Evolutionary conservation across 1,140 invertebrate species (phyloP), one percentile per base, ranked within the genome.

Genomic region (Hypothenemus hampei): DNA sequence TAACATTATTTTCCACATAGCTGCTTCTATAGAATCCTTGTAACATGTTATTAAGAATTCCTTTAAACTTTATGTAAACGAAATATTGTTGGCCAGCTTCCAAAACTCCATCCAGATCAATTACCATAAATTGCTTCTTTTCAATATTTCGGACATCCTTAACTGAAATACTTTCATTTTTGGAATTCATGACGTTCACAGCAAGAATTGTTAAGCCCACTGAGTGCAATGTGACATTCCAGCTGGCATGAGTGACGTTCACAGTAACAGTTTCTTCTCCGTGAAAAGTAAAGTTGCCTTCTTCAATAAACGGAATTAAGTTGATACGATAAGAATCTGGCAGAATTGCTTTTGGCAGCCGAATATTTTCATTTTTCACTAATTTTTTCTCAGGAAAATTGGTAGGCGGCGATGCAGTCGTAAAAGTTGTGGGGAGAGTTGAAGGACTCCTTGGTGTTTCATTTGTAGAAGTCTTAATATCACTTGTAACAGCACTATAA

Each of bases 1-100:
- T 85, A 26, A 83, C 76, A 59, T 81, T 83, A 21, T 77, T 76
- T 24, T 80, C 77, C 58, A 76, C 79, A 65, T 94, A 94, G 1
- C 84, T 88, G 72, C 89, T 93, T 55, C 87, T 78, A 67, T 95
- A 96, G 69, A 95, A 93, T 15, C 91, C 92, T 62, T 87, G 81
- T 22, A 93, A 70, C 57, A 86, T 79, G 63, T 91, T 83, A 64
- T 85, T 85, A 1, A 92, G 71, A 16, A 79, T 71, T 3, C 88
- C 88, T 1, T 75, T 73, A 63, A 84, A 93, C 24, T 78, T 78
- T 37, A 93, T 79, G 54, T 78, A 70, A 35, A 93, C 67, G 11
- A 80, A 70, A 67, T 92, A 93, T 48, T 77, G 71, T 29, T 72
- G 62, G 3, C 76, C 84, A 2, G 68, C 70, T 2, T 69, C 70